A percentile compares a stretch with the other conserved stretches of the same genome.
These are phyloP conservation scores for Hesperia comma DNA, from an alignment of 2,888 invertebrate species.

Conservation along the genomic window DNA sequence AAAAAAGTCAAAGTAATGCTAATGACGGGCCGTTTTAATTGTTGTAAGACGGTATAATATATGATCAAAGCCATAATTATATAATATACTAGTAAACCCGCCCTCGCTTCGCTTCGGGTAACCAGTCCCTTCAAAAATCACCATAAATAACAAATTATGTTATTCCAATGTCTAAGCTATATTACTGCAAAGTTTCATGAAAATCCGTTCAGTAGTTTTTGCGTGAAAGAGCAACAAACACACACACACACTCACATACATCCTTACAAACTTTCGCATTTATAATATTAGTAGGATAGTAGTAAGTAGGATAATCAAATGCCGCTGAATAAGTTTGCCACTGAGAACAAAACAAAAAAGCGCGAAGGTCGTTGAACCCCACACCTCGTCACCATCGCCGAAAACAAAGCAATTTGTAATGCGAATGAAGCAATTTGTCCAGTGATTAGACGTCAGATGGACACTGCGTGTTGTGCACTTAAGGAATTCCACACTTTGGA, in stretches of 20 bases:
- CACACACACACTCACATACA: too few species aligned
- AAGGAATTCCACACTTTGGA: neutral
- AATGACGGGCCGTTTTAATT: conserved; percentile 2
- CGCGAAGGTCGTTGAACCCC: conserved; percentile 27
- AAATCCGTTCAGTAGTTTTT: too few species aligned
- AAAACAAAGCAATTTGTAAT: conserved; percentile 36
- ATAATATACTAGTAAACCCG: too few species aligned
- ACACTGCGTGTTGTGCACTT: conserved; percentile 4
- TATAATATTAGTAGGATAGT: too few species aligned
- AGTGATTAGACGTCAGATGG: conserved; percentile 19
- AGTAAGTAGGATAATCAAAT: conserved; percentile 20
- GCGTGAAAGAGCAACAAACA: too few species aligned
- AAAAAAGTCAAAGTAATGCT: neutral
- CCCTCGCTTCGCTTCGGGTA: too few species aligned
- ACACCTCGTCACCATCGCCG: conserved; percentile 15
- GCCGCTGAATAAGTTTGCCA: conserved; percentile 31
- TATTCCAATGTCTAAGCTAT: too few species aligned
- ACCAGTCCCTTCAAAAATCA: too few species aligned
- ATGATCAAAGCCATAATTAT: conserved; percentile 27
- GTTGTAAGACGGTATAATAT: conserved; percentile 19
- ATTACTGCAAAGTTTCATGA: too few species aligned
- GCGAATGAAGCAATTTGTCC: conserved; percentile 28
- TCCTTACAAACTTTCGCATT: too few species aligned
- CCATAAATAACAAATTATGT: too few species aligned
- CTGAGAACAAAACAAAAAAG: conserved; percentile 27